Evolutionary conservation across 1,140 invertebrate species (phyloP).

Genomic region (Drosophila navojoa): DNA sequence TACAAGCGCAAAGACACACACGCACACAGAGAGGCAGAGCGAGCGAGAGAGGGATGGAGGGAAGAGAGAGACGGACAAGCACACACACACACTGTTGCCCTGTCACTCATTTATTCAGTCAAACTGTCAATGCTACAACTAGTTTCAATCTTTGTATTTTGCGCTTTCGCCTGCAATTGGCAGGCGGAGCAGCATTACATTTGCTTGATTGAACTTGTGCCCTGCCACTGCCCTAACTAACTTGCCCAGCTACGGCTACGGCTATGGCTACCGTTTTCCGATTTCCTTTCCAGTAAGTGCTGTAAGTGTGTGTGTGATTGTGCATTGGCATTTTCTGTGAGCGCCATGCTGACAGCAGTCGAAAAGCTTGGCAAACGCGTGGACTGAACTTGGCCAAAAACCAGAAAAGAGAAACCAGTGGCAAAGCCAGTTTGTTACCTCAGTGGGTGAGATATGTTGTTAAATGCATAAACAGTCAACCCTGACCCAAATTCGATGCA

Average conservation of each 20-base stretch:
- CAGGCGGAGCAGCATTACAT: conserved; percentile 69
- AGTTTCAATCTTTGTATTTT: conserved; percentile 74
- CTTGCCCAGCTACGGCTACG: background rate
- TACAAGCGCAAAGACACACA: conserved; percentile 1
- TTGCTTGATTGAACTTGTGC: conserved; percentile 75
- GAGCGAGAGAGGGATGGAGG: too few relatives aligned
- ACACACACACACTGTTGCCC: conserved; percentile 42
- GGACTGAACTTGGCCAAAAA: conserved; percentile 43
- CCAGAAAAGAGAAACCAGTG: conserved; percentile 30
- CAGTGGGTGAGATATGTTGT: conserved; percentile 41
- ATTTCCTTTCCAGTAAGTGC: background rate
- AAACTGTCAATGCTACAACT: conserved; percentile 62
- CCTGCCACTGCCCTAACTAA: conserved; percentile 1
- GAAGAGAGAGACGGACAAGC: background rate
- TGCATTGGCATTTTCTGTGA: conserved; percentile 17
- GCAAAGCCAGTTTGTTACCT: conserved; percentile 49
- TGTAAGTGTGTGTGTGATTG: conserved; percentile 6
- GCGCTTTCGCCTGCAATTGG: conserved; percentile 71
- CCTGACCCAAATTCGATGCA: conserved; percentile 52
- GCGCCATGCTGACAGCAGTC: conserved; percentile 27
- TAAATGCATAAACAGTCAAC: conserved; percentile 67
- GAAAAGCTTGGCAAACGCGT: conserved; percentile 36
- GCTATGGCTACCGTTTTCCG: too few relatives aligned
- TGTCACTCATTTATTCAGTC: conserved; percentile 74
- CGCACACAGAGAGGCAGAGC: conserved; percentile 7